Percentiles rank a stretch among this genome's conserved stretches.
Conservation (phyloP, 2,888 invertebrate species). For the Morpho deidamia region DNA sequence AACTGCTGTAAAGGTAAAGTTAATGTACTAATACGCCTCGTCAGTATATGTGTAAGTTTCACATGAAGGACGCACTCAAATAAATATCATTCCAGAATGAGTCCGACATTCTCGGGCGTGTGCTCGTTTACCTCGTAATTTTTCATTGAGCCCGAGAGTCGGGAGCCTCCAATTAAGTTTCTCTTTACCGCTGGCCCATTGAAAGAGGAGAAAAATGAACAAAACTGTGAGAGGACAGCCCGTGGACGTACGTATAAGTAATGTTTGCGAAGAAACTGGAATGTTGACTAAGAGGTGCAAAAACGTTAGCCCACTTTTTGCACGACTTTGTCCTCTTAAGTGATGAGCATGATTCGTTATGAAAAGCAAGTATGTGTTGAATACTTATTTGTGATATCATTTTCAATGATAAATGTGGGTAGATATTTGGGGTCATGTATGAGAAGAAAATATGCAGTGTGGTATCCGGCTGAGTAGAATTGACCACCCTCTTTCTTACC, state of each 20-base stretch:
- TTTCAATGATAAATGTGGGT: no score
- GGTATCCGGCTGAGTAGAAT: no score
- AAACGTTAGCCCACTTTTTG: background rate
- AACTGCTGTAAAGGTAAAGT: no score
- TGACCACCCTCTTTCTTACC: no score
- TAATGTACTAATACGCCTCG: conserved; percentile 5
- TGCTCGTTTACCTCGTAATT: conserved; percentile 76
- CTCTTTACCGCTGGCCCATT: conserved; percentile 69
- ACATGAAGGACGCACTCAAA: conserved; percentile 32
- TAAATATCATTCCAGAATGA: conserved; percentile 65
- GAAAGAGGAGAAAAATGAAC: conserved; percentile 72
- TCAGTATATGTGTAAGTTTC: conserved; percentile 42
- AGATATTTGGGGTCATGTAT: no score
- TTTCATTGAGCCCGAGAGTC: conserved; percentile 75
- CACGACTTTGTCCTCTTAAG: background rate
- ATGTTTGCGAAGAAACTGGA: background rate
- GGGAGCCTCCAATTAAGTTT: conserved; percentile 77
- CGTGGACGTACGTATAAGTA: conserved; percentile 32
- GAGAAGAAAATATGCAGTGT: no score
- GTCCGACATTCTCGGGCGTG: conserved; percentile 68
- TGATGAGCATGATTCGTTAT: no score
- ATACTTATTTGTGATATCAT: no score
- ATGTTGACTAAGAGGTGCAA: background rate
- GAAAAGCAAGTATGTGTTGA: no score
- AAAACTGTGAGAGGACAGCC: conserved; percentile 61